These are phyloP conservation scores for Macrosiphum euphorbiae DNA, from an alignment of 2,888 invertebrate genomes.

Conservation along the genomic window DNA sequence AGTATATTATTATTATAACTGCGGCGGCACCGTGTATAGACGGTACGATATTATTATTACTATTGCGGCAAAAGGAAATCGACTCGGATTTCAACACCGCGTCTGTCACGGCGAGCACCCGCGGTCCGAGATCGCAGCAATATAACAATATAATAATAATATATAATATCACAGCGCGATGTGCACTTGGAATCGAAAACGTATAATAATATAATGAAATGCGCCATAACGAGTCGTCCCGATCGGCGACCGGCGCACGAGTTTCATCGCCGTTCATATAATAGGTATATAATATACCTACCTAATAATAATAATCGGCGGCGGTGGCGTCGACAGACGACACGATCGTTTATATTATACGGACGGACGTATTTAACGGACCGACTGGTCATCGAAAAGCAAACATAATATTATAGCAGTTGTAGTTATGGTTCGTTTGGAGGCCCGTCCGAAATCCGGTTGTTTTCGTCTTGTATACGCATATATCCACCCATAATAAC, in stretches of 20 bases:
- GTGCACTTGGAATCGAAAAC: not conserved
- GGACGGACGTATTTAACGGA: conserved; percentile 9
- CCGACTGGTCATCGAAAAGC: not conserved
- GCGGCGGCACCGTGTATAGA: not conserved
- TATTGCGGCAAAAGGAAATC: not conserved
- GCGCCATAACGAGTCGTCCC: not conserved
- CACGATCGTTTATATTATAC: conserved; percentile 1
- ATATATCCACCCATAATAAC: not conserved
- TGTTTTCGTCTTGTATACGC: not conserved
- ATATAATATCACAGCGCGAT: not conserved
- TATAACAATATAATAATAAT: not conserved
- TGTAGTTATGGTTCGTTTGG: not conserved
- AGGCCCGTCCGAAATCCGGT: conserved; percentile 16
- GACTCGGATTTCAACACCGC: conserved; percentile 35
- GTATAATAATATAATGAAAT: not conserved
- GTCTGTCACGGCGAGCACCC: conserved; percentile 14
- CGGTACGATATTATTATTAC: not conserved
- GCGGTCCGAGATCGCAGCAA: not conserved
- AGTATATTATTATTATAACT: not conserved
- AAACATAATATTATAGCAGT: not conserved
- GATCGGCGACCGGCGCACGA: not conserved
- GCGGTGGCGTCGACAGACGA: conserved; percentile 3
- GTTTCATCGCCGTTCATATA: conserved; percentile 5
- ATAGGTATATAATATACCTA: not conserved
- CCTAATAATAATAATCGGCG: not conserved